Evolutionary conservation across 2,888 invertebrate genomes (phyloP).

Genomic region (Lamproptera curius): DNA sequence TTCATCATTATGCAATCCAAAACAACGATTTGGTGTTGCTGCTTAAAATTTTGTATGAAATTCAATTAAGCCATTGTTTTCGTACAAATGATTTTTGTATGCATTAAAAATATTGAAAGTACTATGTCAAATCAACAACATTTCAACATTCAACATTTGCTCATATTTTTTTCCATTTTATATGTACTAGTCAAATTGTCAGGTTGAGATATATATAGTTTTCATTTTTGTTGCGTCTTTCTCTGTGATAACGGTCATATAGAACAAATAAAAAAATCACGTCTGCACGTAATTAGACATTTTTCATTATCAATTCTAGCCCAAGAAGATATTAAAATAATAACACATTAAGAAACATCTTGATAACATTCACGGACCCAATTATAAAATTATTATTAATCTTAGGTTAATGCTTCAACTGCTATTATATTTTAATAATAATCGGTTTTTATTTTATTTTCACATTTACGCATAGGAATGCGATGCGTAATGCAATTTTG

Average conservation of each 20-base stretch:
- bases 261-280: slow-evolving; percentile 54
- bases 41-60: neutral
- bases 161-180: slow-evolving; percentile 40
- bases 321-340: slow-evolving; percentile 24
- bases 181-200: slow-evolving; percentile 66
- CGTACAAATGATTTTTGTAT: slow-evolving; percentile 4
- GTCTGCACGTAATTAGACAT: slow-evolving; percentile 55
- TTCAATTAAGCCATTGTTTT: neutral
- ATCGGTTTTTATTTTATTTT: slow-evolving; percentile 17
- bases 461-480: neutral
- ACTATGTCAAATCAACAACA: slow-evolving; percentile 12
- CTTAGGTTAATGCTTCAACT: slow-evolving; percentile 20
- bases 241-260: slow-evolving; percentile 66
- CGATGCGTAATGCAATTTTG: slow-evolving; percentile 38
- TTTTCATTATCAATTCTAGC: slow-evolving; percentile 53
- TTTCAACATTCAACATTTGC: slow-evolving; percentile 33
- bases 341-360: neutral
- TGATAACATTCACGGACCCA: neutral
- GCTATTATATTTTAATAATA: slow-evolving; percentile 26
- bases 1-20: neutral
- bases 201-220: slow-evolving; percentile 46
- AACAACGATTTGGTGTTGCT: too few relatives aligned
- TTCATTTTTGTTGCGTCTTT: slow-evolving; percentile 47
- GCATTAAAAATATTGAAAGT: too few relatives aligned
- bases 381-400: neutral